Conservation (phyloP, 2,888 invertebrate species). For the Apeira syringaria region DNA sequence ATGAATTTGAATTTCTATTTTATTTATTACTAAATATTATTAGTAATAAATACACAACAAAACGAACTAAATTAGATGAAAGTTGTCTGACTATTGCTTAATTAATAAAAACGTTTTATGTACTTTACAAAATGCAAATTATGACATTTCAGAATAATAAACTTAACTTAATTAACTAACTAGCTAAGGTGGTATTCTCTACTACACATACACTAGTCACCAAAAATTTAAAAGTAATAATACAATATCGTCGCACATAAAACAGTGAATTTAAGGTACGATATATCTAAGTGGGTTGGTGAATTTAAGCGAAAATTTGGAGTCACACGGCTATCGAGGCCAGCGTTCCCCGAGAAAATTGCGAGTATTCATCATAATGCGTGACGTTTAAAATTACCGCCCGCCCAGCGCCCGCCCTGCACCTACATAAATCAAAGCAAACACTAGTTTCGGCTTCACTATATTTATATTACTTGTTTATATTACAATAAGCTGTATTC, state of each 20-base stretch:
- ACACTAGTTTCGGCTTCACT: slow-evolving; percentile 63
- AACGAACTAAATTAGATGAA: no score
- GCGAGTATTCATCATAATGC: slow-evolving; percentile 79
- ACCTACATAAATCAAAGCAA: slow-evolving; percentile 71
- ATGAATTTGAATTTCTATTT: slow-evolving; percentile 22
- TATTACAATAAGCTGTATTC: slow-evolving; percentile 32
- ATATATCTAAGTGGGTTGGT: not conserved
- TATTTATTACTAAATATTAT: no score
- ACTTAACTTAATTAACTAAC: no score
- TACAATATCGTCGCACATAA: no score
- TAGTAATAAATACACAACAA: no score
- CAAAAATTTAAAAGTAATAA: no score
- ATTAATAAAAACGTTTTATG: no score
- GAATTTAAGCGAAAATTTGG: slow-evolving; percentile 40
- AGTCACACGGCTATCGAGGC: slow-evolving; percentile 59
- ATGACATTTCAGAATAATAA: no score
- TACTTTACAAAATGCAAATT: no score
- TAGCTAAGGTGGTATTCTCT: no score
- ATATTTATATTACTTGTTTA: slow-evolving; percentile 49
- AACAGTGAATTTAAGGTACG: not conserved
- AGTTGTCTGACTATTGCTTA: no score
- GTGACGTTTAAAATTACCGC: slow-evolving; percentile 79
- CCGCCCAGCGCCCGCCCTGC: slow-evolving; percentile 60
- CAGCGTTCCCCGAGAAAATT: slow-evolving; percentile 72
- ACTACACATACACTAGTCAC: no score